Evolutionary conservation across 2,113 vertebrate species (phyloP).

Genomic region (Orycteropus afer): DNA sequence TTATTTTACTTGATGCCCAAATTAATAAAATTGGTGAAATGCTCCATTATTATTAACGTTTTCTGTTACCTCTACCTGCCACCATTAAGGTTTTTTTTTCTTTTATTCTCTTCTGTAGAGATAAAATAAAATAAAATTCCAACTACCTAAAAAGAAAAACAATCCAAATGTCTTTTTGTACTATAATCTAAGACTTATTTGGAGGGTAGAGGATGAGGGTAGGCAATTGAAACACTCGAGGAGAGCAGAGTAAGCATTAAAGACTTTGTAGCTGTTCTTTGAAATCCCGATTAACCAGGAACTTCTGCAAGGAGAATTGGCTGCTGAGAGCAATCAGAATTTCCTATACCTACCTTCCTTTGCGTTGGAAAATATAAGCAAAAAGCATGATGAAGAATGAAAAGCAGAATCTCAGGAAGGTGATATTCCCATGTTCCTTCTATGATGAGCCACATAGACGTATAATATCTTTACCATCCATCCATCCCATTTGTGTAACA

Average conservation of each 20-base stretch:
- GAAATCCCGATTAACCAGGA: constrained; percentile 46
- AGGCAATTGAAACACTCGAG: neutral
- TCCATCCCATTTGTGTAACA: neutral
- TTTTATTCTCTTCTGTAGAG: neutral
- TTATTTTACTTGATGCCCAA: constrained; percentile 6
- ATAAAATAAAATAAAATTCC: neutral
- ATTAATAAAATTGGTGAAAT: neutral
- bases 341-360: neutral
- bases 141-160: neutral
- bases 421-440: neutral
- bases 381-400: constrained; percentile 24
- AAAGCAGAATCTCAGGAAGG: constrained; percentile 44
- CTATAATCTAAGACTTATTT: neutral
- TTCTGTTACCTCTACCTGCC: neutral
- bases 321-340: neutral
- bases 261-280: constrained; percentile 33
- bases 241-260: neutral
- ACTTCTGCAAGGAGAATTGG: neutral
- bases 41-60: neutral
- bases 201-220: neutral
- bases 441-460: neutral
- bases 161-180: neutral
- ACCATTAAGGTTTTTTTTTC: neutral
- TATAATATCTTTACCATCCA: neutral
- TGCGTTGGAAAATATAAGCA: neutral